These are phyloP conservation scores for Cottus gobio DNA, from an alignment of 2,113 vertebrate species.

Conservation along the genomic window DNA sequence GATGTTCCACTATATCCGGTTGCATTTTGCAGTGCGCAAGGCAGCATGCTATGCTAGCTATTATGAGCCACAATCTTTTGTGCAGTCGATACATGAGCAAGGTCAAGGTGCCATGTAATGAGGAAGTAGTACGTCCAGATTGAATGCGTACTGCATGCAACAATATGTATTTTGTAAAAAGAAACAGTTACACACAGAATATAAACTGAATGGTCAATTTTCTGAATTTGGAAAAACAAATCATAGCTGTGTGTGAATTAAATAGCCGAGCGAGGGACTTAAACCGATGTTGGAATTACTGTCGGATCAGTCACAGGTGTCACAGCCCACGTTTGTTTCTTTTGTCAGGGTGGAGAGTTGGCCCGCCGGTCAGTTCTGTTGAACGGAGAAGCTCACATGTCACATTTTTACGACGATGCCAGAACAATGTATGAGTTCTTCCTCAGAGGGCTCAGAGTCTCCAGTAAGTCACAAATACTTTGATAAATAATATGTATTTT, in stretches of 20 bases:
- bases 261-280: not conserved
- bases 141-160: too few relatives aligned
- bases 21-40: not conserved
- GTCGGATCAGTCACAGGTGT: not conserved
- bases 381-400: slow-evolving; percentile 72
- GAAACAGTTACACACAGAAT: not conserved
- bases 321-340: not conserved
- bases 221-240: too few relatives aligned
- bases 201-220: too few relatives aligned
- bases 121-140: too few relatives aligned
- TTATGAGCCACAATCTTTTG: not conserved
- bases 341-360: slow-evolving; percentile 82
- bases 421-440: slow-evolving; percentile 89
- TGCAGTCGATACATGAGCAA: too few relatives aligned
- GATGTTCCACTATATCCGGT: not conserved
- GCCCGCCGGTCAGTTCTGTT: slow-evolving; percentile 84
- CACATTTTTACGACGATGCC: slow-evolving; percentile 87
- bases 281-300: not conserved
- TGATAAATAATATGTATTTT: not conserved
- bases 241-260: not conserved
- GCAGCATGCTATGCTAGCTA: not conserved
- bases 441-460: slow-evolving; percentile 87
- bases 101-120: too few relatives aligned
- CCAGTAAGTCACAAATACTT: slow-evolving; percentile 83
- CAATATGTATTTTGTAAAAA: too few relatives aligned